These are phyloP conservation scores for Sycobia sp. DNA, from an alignment of 1,140 invertebrate genomes.

Conservation along the genomic window DNA sequence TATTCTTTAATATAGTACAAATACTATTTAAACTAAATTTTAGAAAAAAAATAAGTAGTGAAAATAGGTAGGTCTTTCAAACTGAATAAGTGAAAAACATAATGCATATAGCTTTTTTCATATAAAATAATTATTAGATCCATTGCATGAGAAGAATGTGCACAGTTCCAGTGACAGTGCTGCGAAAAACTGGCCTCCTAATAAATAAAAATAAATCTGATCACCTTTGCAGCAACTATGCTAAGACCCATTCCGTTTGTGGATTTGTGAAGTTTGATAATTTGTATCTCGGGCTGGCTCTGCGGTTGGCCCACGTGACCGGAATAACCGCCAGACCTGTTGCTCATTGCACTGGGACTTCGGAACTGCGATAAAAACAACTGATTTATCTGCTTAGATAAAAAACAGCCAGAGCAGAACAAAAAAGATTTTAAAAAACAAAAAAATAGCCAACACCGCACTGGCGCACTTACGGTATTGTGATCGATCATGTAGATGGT, in stretches of 20 bases:
- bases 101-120: too few relatives aligned
- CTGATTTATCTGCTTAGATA: neutral
- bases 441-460: neutral
- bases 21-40: too few relatives aligned
- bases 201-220: constrained; percentile 1
- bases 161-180: too few relatives aligned
- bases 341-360: constrained; percentile 68
- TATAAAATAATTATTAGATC: too few relatives aligned
- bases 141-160: too few relatives aligned
- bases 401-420: neutral
- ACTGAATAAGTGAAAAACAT: too few relatives aligned
- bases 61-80: too few relatives aligned
- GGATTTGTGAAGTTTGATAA: constrained; percentile 90
- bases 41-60: too few relatives aligned
- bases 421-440: constrained; percentile 33
- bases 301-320: constrained; percentile 49
- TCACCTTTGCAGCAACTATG: constrained; percentile 89
- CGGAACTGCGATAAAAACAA: constrained; percentile 61
- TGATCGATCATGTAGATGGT: constrained; percentile 87
- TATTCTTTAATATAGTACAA: too few relatives aligned
- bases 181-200: too few relatives aligned
- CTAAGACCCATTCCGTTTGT: constrained; percentile 91
- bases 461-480: constrained; percentile 58
- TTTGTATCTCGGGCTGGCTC: constrained; percentile 74
- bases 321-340: constrained; percentile 63